Base-by-base conservation (phyloP, 2,888 invertebrate genomes). In the Oxycera nigricornis region DNA sequence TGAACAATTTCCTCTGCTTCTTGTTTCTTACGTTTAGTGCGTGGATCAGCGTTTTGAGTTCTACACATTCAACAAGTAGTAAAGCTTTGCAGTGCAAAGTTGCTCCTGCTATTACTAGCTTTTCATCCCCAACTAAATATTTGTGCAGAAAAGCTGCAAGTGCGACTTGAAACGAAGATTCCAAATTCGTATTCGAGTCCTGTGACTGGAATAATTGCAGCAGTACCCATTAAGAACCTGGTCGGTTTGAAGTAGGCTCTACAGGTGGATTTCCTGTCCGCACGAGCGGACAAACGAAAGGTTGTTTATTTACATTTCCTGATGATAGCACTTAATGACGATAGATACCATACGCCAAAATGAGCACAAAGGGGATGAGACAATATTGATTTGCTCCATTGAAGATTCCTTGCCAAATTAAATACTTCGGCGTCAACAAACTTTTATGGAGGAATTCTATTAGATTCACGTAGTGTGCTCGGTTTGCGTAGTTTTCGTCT, bases 181-280 rank as follows among this genome's bases (percentile, higher is more conserved):
- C 52, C 24, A 55, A 9, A 55, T 2, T 17, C 17, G 2, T 22
- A 55, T 11, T 2, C 22, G 7, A 24, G 3, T 30, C n/a, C 2
- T 28, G n/a, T 59, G 30, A 59, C 30, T 59, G 28, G 14, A 28
- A 2, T 30, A n/a, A 59, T 59, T 59, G 28, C 30, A 28, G 2
- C 59, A n/a, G 22, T 30, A 30, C 59, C 30, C 30, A 59, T 59
- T 30, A 24, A 24, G 24, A 17, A 55, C 24, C 22, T 55, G 55
- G 55, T 17, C 55, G 17, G 20, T 30, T 14, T 28, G 28, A 28
- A 28, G 59, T n/a, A 67, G 41, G 26, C 67, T 67, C 67, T 41
- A 67, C 67, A 67, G 67, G 67, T 67, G 67, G 67, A 41, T 41
- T 41, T 67, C 62, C 22, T 17, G 24, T 55, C 24, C 30, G 24